Evolutionary conservation across 2,797 vertebrate species (phyloP).

Genomic region (Macrochelys suwanniensis): DNA sequence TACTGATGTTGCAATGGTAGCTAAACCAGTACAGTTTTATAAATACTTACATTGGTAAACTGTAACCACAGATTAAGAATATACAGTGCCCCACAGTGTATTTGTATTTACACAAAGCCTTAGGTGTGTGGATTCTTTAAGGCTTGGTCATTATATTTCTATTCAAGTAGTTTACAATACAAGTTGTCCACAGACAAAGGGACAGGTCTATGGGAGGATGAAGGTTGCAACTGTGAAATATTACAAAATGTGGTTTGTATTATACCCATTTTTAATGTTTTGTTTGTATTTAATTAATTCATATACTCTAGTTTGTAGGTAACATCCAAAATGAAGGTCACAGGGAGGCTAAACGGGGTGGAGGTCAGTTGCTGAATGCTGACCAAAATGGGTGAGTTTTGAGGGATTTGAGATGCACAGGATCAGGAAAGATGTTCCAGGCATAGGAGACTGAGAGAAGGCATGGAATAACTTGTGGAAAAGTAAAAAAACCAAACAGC

Average conservation of each 20-base stretch:
- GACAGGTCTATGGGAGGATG: not conserved
- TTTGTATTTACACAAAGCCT: not conserved
- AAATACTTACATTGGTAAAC: not conserved
- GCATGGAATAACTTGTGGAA: not conserved
- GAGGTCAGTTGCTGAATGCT: not conserved
- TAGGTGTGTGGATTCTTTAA: not conserved
- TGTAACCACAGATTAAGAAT: not conserved
- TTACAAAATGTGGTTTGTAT: accelerated
- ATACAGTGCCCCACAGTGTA: not conserved
- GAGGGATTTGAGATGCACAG: not conserved
- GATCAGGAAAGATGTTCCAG: not conserved
- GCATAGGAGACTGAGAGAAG: not conserved
- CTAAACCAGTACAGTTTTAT: not conserved
- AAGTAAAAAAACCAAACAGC: not conserved
- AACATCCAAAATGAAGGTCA: not conserved
- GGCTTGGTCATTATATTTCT: not conserved
- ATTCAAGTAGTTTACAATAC: not conserved
- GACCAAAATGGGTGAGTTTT: not conserved
- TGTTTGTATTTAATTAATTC: not conserved
- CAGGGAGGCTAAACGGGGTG: accelerated
- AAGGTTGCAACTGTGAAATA: not conserved
- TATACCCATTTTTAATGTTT: not conserved
- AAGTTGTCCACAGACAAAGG: not conserved
- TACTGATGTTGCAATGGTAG: not conserved
- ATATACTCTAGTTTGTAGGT: not conserved